Conservation (phyloP, 2,797 vertebrate species). For the Acridotheres tristis region DNA sequence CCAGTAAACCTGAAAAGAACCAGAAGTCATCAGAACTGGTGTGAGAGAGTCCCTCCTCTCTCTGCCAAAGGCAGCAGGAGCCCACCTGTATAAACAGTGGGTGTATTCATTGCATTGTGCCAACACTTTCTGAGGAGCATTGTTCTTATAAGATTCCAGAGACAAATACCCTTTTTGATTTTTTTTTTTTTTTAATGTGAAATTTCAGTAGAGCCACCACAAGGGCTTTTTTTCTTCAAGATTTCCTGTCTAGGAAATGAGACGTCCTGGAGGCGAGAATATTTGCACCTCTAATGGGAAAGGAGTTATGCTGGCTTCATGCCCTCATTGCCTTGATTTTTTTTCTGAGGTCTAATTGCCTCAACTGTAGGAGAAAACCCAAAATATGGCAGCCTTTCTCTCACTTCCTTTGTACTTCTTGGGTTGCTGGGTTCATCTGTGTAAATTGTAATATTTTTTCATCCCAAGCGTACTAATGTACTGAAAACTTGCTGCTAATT, state of each 20-base stretch:
- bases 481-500: background rate
- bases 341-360: background rate
- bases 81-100: slow-evolving; percentile 11
- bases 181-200: too few relatives aligned
- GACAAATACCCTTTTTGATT: background rate
- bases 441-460: background rate
- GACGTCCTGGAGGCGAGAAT: background rate
- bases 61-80: background rate
- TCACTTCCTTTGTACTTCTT: background rate
- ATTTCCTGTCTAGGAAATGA: slow-evolving; percentile 1
- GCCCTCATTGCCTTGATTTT: background rate
- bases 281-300: background rate
- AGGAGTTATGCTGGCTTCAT: background rate
- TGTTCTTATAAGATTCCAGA: background rate
- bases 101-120: background rate
- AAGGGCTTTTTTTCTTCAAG: background rate
- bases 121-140: background rate
- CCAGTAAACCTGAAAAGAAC: background rate
- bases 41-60: background rate
- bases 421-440: background rate
- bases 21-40: background rate
- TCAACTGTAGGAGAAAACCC: background rate
- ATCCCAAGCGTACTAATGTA: background rate
- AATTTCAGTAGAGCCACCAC: background rate
- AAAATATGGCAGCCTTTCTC: background rate